Evolutionary conservation across 2,797 vertebrate species (phyloP).

Genomic region (Sarcoramphus papa): DNA sequence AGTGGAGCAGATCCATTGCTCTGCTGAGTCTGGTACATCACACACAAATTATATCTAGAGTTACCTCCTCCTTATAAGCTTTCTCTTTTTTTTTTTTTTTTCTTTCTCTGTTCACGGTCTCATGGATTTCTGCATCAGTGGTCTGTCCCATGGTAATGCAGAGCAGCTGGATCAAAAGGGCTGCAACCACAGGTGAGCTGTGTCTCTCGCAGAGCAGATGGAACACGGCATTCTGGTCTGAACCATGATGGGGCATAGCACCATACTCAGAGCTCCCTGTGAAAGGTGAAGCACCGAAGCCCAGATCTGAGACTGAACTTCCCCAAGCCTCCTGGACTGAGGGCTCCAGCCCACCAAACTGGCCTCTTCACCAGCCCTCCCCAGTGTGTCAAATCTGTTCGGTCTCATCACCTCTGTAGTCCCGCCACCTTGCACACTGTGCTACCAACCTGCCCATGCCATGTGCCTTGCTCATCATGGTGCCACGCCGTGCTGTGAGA

Average conservation of each 20-base stretch:
- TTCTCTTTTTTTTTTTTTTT: neutral
- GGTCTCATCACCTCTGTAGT: neutral
- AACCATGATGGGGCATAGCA: fast-evolving
- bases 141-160: neutral
- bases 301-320: neutral
- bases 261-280: neutral
- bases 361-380: neutral
- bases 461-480: neutral
- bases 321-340: neutral
- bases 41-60: neutral
- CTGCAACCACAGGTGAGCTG: neutral
- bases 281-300: neutral
- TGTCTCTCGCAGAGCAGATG: fast-evolving
- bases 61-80: neutral
- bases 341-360: neutral
- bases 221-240: fast-evolving
- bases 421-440: neutral
- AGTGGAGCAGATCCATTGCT: neutral
- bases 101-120: neutral
- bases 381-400: neutral
- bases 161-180: neutral
- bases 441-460: neutral
- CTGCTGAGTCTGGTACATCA: neutral
- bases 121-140: neutral
- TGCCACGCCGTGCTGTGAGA: neutral